A percentile compares a stretch with the other conserved stretches of the same genome.
Conservation (phyloP, 2,113 vertebrate genomes). For the Pseudolaguvia tuberculata region DNA sequence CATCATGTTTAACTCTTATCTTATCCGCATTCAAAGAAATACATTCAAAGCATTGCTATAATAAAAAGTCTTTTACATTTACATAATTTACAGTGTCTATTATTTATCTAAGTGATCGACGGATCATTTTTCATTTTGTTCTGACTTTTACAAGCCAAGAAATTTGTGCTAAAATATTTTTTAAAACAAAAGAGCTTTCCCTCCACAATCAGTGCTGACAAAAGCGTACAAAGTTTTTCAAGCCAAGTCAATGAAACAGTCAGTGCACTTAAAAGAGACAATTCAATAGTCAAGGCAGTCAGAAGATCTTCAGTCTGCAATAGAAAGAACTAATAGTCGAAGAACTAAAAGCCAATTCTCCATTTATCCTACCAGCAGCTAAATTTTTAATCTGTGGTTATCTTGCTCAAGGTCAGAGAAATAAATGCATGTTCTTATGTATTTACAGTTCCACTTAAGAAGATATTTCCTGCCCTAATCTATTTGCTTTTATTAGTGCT, state of each 20-base stretch:
- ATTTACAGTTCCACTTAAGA: conserved; percentile 89
- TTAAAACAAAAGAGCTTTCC: conserved; percentile 45
- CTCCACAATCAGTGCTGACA: conserved; percentile 33
- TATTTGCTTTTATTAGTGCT: conserved; percentile 76
- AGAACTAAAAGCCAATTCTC: conserved; percentile 50
- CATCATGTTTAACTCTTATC: no score
- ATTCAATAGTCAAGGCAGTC: conserved; percentile 38
- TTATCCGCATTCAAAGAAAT: conserved; percentile 4
- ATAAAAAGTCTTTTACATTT: conserved; percentile 30
- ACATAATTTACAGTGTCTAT: conserved; percentile 30
- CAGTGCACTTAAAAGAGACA: conserved; percentile 44
- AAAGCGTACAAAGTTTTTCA: conserved; percentile 34
- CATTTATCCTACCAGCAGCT: conserved; percentile 47
- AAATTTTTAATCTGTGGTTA: conserved; percentile 60
- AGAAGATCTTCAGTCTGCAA: conserved; percentile 37
- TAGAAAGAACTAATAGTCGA: conserved; percentile 17
- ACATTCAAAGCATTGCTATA: neutral
- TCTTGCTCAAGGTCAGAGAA: conserved; percentile 52
- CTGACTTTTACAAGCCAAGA: conserved; percentile 43
- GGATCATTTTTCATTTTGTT: conserved; percentile 23
- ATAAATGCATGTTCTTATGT: conserved; percentile 72
- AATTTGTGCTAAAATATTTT: conserved; percentile 35
- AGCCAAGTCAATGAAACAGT: conserved; percentile 38
- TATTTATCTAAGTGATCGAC: conserved; percentile 31
- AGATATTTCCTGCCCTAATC: conserved; percentile 79